phyloP scores from a whole-genome alignment of 37 sponge, comb jelly and placozoan species.

The Spongilla lacustris region DNA sequence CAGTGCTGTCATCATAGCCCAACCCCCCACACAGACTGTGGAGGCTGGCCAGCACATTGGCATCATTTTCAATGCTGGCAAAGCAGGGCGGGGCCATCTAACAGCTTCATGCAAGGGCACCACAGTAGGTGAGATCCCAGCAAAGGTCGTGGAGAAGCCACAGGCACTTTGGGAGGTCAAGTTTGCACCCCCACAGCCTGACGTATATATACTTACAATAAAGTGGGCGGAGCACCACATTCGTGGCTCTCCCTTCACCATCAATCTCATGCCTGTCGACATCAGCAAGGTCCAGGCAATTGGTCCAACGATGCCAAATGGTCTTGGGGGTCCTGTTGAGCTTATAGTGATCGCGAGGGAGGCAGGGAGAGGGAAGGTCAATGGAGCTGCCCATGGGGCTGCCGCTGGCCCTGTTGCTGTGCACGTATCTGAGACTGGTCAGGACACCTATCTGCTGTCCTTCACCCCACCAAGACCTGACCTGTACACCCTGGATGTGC shows the following conservation, averaged over 20 bases:
- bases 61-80: slow-evolving; percentile 38
- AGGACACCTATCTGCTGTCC: slow-evolving; percentile 40
- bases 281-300: slow-evolving; percentile 54
- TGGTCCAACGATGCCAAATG: slow-evolving; percentile 47
- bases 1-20: slow-evolving; percentile 39
- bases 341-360: slow-evolving; percentile 48
- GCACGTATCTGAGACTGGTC: slow-evolving; percentile 43
- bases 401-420: slow-evolving; percentile 65
- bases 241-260: slow-evolving; percentile 76
- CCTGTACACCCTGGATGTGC: slow-evolving; percentile 57
- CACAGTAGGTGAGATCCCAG: slow-evolving; percentile 50
- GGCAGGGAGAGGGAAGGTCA: slow-evolving; percentile 70
- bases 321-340: slow-evolving; percentile 49
- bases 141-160: slow-evolving; percentile 34
- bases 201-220: slow-evolving; percentile 48
- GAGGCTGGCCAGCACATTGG: slow-evolving; percentile 56
- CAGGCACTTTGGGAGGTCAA: slow-evolving; percentile 44
- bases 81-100: slow-evolving; percentile 50
- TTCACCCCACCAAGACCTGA: slow-evolving; percentile 56
- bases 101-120: slow-evolving; percentile 53
- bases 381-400: slow-evolving; percentile 50
- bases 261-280: slow-evolving; percentile 69
- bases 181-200: slow-evolving; percentile 57
- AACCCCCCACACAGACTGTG: slow-evolving; percentile 46
- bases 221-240: slow-evolving; percentile 64